Base-by-base conservation (phyloP, 2,113 vertebrate species). In the Labeo rohita region DNA sequence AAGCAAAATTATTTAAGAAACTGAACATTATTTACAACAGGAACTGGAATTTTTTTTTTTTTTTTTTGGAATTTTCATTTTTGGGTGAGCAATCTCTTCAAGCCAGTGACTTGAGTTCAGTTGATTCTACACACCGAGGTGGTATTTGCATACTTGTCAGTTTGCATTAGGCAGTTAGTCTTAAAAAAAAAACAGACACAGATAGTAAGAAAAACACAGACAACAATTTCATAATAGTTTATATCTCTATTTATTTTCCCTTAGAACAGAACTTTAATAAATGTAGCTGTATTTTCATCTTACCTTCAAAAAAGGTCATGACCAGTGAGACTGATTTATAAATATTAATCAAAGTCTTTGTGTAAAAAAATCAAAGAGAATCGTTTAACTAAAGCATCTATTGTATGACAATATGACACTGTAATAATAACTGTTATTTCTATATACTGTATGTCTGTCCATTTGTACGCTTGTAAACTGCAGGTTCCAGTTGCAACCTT, bases 251-350 rank as follows among this genome's bases (percentile, higher is more conserved):
- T 94, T 94, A 95, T 94, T 94, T 94, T 82, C 93, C 91, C 92
- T 94, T 94, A 92, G 93, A 95, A 94, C 93, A 95, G 93, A 95
- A 94, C 94, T 92, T 93, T 94, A 94, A 95, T 94, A 95, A 95
- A 95, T 94, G 86, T 87, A 83, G 76, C 80, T 86, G 93, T 93
- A 93, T 93, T 94, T 89, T 85, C 79, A 91, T 94, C 92, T 93
- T 92, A 92, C 93, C 93, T 95, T 92, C 94, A 93, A 93, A 94
- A 95, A 94, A 93, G 93, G 92, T 93, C 93, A 93, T 94, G 94
- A 94, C 92, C 93, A 80, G 90, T 93, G 92, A 93, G 93, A 94
- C 93, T 92, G 90, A 91, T 92, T 93, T 94, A 95, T 93, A 95
- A 95, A 95, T 94, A 93, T 94, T 94, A 92, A 94, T 94, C 91